These are phyloP conservation scores for Vultur gryphus DNA, from an alignment of 2,797 vertebrate species.

Conservation along the genomic window DNA sequence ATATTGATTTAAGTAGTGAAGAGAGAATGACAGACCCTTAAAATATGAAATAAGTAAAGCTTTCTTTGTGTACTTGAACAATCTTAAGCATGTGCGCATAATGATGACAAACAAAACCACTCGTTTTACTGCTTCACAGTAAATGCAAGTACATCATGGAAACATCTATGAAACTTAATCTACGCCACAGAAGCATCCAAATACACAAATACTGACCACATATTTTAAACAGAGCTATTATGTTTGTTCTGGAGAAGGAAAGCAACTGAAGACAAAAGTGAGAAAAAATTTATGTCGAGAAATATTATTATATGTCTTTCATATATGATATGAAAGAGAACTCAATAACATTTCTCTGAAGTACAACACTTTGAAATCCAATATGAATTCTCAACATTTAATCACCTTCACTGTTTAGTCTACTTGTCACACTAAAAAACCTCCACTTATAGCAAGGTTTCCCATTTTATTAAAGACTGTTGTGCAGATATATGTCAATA, in stretches of 20 bases:
- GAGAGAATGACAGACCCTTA: neutral
- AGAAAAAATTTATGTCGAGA: neutral
- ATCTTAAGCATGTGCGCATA: neutral
- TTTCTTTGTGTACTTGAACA: neutral
- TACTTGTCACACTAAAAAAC: neutral
- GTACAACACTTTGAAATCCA: neutral
- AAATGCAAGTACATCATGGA: neutral
- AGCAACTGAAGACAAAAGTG: neutral
- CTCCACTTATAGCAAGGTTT: neutral
- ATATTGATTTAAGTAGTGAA: neutral
- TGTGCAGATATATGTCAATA: neutral
- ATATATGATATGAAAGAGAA: neutral
- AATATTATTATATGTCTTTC: neutral
- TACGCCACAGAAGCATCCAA: neutral
- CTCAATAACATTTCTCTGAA: neutral
- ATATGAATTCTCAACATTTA: neutral
- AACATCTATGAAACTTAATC: neutral
- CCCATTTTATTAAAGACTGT: neutral
- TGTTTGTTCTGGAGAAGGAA: neutral
- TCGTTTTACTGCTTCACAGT: neutral
- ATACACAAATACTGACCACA: neutral
- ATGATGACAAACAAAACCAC: neutral
- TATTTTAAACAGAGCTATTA: neutral
- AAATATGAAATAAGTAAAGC: neutral
- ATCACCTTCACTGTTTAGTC: neutral